These are phyloP conservation scores for Trachelus stipa DNA, from an alignment of 2,888 invertebrate genomes.

Conservation along the genomic window DNA sequence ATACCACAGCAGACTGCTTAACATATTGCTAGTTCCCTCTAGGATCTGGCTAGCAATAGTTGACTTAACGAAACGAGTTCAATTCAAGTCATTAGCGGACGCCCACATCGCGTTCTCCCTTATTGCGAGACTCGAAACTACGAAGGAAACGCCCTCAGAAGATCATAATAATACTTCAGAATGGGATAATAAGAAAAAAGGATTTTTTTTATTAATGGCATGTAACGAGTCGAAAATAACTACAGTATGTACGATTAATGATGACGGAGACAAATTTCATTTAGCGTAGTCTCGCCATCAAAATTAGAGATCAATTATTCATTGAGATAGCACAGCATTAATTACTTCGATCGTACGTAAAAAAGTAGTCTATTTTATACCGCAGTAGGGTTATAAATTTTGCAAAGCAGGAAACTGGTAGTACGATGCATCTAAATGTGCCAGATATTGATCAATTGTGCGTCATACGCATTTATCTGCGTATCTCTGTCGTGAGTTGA, in stretches of 20 bases:
- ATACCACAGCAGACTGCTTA: background rate
- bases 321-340: background rate
- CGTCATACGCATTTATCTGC: background rate
- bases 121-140: background rate
- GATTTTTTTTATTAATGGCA: background rate
- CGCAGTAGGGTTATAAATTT: background rate
- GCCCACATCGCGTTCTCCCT: slow-evolving; percentile 39
- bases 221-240: background rate
- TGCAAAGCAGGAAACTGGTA: background rate
- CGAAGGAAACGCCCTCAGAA: background rate
- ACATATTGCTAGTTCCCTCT: background rate
- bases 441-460: background rate
- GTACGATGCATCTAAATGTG: background rate
- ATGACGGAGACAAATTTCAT: background rate
- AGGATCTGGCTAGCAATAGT: background rate
- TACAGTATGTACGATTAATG: background rate
- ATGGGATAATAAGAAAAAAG: background rate
- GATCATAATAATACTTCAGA: background rate
- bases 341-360: background rate
- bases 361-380: too few relatives aligned
- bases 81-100: slow-evolving; percentile 55
- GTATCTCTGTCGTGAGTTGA: background rate
- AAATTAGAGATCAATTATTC: background rate
- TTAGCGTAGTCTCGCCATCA: background rate
- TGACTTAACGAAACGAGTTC: slow-evolving; percentile 50